Conservation (phyloP, 2,797 vertebrate genomes). For the Clarias platycephalus region DNA sequence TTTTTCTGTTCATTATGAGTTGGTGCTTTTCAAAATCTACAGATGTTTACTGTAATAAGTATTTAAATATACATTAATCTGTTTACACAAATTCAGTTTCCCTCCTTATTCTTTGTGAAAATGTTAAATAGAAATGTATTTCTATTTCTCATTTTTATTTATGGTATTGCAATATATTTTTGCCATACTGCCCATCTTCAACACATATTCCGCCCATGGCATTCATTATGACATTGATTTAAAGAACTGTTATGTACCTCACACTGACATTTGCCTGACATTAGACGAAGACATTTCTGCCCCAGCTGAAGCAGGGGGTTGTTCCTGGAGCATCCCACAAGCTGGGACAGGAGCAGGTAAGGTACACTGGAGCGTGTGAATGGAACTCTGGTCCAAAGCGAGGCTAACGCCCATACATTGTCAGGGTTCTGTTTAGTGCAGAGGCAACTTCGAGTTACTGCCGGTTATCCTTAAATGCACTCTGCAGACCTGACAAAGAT, state of each 20-base stretch:
- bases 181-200: neutral
- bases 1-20: neutral
- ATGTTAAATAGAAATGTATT: neutral
- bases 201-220: neutral
- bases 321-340: conserved; percentile 29
- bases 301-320: neutral
- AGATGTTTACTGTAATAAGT: neutral
- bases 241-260: neutral
- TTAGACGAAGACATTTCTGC: conserved; percentile 59
- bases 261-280: neutral
- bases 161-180: neutral
- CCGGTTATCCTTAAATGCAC: neutral
- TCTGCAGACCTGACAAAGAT: neutral
- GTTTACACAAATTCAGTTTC: neutral
- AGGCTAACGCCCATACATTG: neutral
- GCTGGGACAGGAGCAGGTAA: conserved; percentile 9
- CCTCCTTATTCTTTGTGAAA: neutral
- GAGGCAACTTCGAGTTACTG: neutral
- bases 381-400: neutral
- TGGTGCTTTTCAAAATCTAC: neutral
- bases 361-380: neutral
- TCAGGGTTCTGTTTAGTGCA: neutral
- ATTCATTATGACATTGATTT: conserved; percentile 18
- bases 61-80: neutral
- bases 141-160: neutral